Percentiles rank a stretch among this genome's conserved stretches.
Conservation (phyloP, 2,797 vertebrate genomes). For the Tapirus indicus region DNA sequence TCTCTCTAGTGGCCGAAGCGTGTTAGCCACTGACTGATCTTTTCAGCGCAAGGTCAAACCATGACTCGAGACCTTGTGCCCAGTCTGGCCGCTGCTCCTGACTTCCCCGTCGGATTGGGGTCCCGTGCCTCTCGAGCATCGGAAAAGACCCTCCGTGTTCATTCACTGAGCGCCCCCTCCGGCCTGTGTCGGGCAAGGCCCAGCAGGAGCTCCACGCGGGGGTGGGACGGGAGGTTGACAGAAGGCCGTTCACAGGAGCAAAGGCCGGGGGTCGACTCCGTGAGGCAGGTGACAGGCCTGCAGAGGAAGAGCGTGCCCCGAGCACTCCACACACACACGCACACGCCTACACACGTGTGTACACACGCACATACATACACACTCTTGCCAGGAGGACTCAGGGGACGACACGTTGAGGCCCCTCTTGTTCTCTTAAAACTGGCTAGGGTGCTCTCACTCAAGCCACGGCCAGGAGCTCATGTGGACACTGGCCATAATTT, state of each 20-base stretch:
- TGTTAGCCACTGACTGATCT: background rate
- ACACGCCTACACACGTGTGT: too few species aligned
- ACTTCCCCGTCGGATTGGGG: background rate
- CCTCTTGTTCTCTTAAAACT: background rate
- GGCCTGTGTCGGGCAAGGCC: too few species aligned
- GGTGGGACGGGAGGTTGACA: background rate
- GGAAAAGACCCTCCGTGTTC: background rate
- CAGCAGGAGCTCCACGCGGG: background rate
- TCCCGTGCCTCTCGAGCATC: background rate
- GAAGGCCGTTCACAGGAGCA: background rate
- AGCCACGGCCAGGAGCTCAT: background rate
- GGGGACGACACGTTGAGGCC: background rate
- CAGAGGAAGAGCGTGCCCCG: background rate
- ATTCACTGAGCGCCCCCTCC: background rate
- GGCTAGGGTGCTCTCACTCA: background rate
- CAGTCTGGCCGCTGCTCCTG: background rate
- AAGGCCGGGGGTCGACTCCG: background rate
- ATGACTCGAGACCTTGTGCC: background rate
- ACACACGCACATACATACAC: too few species aligned
- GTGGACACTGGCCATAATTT: background rate
- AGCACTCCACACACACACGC: background rate
- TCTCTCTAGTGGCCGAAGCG: background rate
- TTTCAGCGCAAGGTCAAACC: background rate
- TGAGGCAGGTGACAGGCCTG: background rate
- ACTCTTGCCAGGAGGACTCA: background rate